Base-by-base conservation (phyloP, 1,140 invertebrate genomes). In the Lucilia sericata region DNA sequence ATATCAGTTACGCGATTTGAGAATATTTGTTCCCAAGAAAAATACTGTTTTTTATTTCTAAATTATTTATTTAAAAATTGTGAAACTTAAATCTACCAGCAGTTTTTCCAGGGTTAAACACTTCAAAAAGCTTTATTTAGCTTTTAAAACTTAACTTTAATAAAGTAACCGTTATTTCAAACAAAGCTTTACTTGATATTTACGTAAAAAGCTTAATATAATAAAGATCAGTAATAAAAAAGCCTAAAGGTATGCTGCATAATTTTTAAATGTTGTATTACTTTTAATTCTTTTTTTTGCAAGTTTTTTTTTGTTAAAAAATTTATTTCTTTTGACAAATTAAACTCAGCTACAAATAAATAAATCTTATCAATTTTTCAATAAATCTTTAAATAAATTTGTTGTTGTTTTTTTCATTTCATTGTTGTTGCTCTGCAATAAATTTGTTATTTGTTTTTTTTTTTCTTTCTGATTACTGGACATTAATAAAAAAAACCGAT, bases 351-450 rank as follows among this genome's bases (percentile, higher is more conserved):
- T n/a, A 7, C 14, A 60, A n/a, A 60, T 7, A n/a, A 60, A 60
- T 17, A 60, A 60, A n/a, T 60, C 55, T 60, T 60, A 60, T 60
- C 55, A 60, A n/a, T 60, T 60, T 60, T 60, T 60, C 55, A 60
- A 17, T 60, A 60, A 60, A 60, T 60, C 55, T 60, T 60, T 60
- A 17, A 60, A n/a, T 60, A 17, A 60, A n/a, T n/a, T 12, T 60
- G 42, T 42, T 42, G 42, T 42, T 42, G 2, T 42, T 42, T 42
- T 42, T 42, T 42, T 30, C 25, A 5, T 42, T 42, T 42, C 55
- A 60, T n/a, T n/a, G 14, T 60, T 17, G n/a, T 17, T 60, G 55
- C 55, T 17, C 14, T 60, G 14, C 14, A 60, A 17, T 17, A 17
- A 60, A 60, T 60, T 60, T 60, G 55, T 60, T 60, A 17, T 60